A percentile compares a stretch with the other conserved stretches of the same genome.
Conservation (phyloP, 2,113 vertebrate genomes). For the Ramphastos sulfuratus region DNA sequence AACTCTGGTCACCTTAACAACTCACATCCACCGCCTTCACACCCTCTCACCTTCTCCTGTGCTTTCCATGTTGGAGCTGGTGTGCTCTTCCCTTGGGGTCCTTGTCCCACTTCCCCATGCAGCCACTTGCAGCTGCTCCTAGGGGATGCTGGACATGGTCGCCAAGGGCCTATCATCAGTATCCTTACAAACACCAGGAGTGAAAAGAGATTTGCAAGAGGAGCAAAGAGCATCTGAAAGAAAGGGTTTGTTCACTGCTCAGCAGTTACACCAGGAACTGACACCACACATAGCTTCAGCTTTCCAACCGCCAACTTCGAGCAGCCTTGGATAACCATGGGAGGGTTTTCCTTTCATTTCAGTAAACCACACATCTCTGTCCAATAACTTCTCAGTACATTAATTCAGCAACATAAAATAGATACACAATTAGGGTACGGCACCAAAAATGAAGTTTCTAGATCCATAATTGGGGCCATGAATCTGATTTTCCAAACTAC, state of each 20-base stretch:
- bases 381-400: conserved; percentile 51
- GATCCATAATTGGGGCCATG: not conserved
- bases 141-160: fast-evolving
- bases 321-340: conserved; percentile 20
- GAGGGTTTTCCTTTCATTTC: conserved; percentile 25
- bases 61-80: not conserved
- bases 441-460: conserved; percentile 22
- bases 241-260: not conserved
- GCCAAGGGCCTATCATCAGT: fast-evolving
- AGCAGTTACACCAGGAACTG: not conserved
- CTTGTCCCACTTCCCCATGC: not conserved
- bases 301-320: conserved; percentile 10
- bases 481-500: conserved; percentile 29
- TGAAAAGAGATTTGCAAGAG: not conserved
- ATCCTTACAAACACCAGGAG: not conserved
- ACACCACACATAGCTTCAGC: not conserved
- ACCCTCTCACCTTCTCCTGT: not conserved
- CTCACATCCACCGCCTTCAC: not conserved
- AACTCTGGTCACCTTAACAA: not conserved
- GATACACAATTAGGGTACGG: not conserved
- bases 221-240: not conserved
- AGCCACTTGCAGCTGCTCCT: not conserved
- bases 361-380: conserved; percentile 13
- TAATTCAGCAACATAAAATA: conserved; percentile 35
- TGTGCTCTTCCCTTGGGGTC: not conserved